A percentile compares a stretch with the other conserved stretches of the same genome.
phyloP scores from a whole-genome alignment of 2,888 invertebrate genomes.

The Nymphalis polychloros region DNA sequence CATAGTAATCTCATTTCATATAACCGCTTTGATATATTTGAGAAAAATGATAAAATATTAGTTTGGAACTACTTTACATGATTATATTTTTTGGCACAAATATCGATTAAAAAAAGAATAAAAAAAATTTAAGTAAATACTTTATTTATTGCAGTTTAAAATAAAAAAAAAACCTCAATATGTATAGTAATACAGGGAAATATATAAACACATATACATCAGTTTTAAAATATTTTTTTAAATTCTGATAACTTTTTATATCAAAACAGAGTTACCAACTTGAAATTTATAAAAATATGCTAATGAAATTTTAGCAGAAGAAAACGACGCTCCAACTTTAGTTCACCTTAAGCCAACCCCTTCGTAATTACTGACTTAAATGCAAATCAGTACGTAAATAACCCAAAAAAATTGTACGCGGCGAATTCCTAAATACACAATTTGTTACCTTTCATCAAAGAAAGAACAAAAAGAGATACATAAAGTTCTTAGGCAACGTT shows the following conservation, averaged over 20 bases:
- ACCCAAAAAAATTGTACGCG: conserved; percentile 52
- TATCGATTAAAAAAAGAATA: too few relatives aligned
- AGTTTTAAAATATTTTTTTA: background rate
- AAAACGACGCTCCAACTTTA: conserved; percentile 31
- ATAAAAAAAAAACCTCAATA: too few relatives aligned
- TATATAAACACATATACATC: background rate
- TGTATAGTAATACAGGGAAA: too few relatives aligned
- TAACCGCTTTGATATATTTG: background rate
- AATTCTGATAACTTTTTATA: background rate
- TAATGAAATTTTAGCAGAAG: conserved; percentile 33
- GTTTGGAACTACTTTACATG: too few relatives aligned
- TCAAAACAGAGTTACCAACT: conserved; percentile 11
- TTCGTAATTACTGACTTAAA: conserved; percentile 50
- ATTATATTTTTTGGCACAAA: too few relatives aligned
- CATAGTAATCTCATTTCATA: background rate
- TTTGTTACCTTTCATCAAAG: conserved; percentile 49
- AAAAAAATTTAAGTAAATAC: too few relatives aligned
- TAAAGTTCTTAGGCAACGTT: conserved; percentile 52
- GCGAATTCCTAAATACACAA: conserved; percentile 48
- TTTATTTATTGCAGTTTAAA: too few relatives aligned
- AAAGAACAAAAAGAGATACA: conserved; percentile 40
- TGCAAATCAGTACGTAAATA: conserved; percentile 64
- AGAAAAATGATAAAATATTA: too few relatives aligned
- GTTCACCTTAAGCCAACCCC: conserved; percentile 39
- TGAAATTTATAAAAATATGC: conserved; percentile 31